Conservation (phyloP, 2,113 vertebrate genomes). For the Megaceryle torquata region DNA sequence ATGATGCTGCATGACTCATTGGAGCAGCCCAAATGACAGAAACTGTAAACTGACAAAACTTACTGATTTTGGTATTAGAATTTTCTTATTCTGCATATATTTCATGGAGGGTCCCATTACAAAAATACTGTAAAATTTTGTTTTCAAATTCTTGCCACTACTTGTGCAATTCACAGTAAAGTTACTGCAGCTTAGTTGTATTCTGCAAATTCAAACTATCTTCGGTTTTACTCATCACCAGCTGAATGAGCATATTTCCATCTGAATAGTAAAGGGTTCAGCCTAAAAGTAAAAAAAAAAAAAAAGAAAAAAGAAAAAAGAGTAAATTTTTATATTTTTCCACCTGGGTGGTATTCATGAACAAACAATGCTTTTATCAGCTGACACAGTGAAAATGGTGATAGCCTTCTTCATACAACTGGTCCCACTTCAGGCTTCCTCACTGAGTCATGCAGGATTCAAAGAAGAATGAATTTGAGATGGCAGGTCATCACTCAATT, state of each 20-base stretch:
- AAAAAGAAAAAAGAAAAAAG: fast-evolving
- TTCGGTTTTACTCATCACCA: neutral
- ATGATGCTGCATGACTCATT: neutral
- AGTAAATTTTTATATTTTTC: neutral
- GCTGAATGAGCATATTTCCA: neutral
- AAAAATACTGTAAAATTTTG: neutral
- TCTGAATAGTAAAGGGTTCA: neutral
- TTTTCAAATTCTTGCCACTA: neutral
- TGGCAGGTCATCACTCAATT: neutral
- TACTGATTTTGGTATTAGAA: neutral
- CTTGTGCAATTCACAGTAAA: neutral
- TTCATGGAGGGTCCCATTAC: neutral
- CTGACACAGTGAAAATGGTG: neutral
- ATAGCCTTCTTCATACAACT: neutral
- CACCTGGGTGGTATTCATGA: neutral
- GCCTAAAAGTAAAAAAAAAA: neutral
- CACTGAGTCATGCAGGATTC: neutral
- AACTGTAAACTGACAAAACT: neutral
- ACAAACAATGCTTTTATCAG: neutral
- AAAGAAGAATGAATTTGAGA: neutral
- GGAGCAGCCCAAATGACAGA: neutral
- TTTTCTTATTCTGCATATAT: neutral
- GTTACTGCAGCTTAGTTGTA: neutral
- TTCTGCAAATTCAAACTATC: neutral
- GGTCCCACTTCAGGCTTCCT: neutral